Evolutionary conservation across 1,140 invertebrate species (phyloP).

Genomic region (Temnothorax curvispinosus): DNA sequence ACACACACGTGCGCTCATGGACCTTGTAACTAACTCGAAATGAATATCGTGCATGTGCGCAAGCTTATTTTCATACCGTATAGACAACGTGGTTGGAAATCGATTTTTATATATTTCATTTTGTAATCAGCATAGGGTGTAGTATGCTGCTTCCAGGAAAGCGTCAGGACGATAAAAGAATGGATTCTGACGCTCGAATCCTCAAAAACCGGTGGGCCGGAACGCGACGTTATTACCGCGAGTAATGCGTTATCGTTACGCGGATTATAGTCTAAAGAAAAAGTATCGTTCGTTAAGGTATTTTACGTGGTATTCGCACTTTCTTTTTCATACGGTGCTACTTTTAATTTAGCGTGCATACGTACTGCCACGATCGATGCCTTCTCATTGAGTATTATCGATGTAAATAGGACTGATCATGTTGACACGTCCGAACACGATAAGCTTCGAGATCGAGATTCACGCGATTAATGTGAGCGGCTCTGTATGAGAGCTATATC

Average conservation of each 20-base stretch:
- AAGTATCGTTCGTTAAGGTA: constrained; percentile 40
- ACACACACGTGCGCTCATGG: constrained; percentile 35
- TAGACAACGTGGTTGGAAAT: constrained; percentile 56
- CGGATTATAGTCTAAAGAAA: constrained; percentile 29
- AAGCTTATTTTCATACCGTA: constrained; percentile 70
- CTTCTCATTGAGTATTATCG: constrained; percentile 53
- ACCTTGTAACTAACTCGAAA: constrained; percentile 49
- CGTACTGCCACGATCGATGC: constrained; percentile 64
- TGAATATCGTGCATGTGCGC: constrained; percentile 46
- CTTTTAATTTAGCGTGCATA: constrained; percentile 65
- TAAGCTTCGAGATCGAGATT: constrained; percentile 24
- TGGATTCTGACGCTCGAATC: constrained; percentile 11
- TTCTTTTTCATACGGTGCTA: constrained; percentile 70
- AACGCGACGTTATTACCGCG: neutral
- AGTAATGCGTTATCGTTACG: constrained; percentile 6
- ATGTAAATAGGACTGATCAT: constrained; percentile 49
- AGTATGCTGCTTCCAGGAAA: constrained; percentile 26
- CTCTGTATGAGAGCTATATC: neutral
- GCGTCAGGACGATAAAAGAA: neutral
- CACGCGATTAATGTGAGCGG: neutral
- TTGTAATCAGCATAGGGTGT: constrained; percentile 56
- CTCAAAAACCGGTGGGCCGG: neutral
- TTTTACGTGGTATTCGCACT: constrained; percentile 45
- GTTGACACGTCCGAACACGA: constrained; percentile 27
- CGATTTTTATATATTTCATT: constrained; percentile 74